phyloP scores from a whole-genome alignment of 2,113 vertebrate species.

The Embiotoca jacksoni region DNA sequence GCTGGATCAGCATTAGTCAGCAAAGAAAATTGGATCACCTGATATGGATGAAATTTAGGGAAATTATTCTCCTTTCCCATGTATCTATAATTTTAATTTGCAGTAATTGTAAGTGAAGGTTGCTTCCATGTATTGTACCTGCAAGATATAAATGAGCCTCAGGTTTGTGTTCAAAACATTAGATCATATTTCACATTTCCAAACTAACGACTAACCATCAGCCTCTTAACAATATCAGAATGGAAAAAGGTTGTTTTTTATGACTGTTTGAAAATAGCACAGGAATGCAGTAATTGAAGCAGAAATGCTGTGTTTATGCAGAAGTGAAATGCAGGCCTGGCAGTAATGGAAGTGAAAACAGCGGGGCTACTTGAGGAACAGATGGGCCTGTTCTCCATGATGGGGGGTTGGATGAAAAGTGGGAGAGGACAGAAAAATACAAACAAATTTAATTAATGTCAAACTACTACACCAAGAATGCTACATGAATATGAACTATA shows the following conservation, averaged over 20 bases:
- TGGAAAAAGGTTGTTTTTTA: background rate
- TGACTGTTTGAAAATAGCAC: slow-evolving; percentile 5
- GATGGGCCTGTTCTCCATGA: slow-evolving; percentile 47
- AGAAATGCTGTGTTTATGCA: slow-evolving; percentile 17
- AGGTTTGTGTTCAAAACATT: too few relatives aligned
- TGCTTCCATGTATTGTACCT: too few relatives aligned
- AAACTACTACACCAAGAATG: background rate
- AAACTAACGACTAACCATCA: background rate
- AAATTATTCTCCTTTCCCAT: too few relatives aligned
- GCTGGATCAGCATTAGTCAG: too few relatives aligned
- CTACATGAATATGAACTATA: background rate
- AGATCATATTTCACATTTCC: too few relatives aligned
- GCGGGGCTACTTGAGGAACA: slow-evolving; percentile 40
- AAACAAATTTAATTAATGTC: slow-evolving; percentile 9
- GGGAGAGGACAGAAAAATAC: slow-evolving; percentile 22
- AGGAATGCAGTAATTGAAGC: slow-evolving; percentile 1
- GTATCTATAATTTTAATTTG: too few relatives aligned
- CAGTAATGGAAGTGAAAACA: slow-evolving; percentile 39
- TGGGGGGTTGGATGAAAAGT: background rate
- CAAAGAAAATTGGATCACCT: too few relatives aligned
- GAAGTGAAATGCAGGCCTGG: slow-evolving; percentile 38
- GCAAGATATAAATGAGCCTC: too few relatives aligned
- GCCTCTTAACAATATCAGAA: background rate
- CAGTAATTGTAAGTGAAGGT: too few relatives aligned
- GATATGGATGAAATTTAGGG: too few relatives aligned